Conservation (phyloP, 1,140 invertebrate species). For the Asobara japonica region DNA sequence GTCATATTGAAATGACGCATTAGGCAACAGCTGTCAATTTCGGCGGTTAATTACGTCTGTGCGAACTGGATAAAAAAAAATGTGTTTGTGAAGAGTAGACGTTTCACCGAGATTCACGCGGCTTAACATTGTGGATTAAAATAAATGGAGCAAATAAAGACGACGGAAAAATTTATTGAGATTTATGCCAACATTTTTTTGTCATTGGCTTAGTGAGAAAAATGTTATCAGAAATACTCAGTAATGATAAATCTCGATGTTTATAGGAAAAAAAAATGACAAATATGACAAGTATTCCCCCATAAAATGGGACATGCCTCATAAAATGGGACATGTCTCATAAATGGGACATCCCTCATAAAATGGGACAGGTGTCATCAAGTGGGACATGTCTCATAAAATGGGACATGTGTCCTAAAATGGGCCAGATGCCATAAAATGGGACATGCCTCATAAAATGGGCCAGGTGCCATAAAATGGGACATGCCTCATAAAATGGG, state of each 20-base stretch:
- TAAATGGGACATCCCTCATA: too few relatives aligned
- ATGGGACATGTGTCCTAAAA: too few relatives aligned
- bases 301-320: too few relatives aligned
- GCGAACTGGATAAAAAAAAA: neutral
- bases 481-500: too few relatives aligned
- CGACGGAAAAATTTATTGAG: neutral
- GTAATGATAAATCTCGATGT: constrained; percentile 13
- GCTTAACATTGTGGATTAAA: neutral
- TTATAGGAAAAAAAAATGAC: neutral
- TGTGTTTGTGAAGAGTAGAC: neutral
- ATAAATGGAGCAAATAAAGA: neutral
- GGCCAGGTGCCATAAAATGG: too few relatives aligned
- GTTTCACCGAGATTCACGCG: neutral
- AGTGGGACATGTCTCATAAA: too few relatives aligned
- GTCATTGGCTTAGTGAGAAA: neutral
- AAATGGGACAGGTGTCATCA: too few relatives aligned
- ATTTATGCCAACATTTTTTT: neutral
- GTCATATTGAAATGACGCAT: neutral
- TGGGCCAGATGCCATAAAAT: too few relatives aligned
- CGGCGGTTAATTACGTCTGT: neutral
- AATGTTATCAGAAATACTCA: constrained; percentile 23
- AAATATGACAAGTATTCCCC: too few relatives aligned
- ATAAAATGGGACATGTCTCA: too few relatives aligned
- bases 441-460: too few relatives aligned
- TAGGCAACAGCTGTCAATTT: neutral